Percentiles rank a stretch among this genome's conserved stretches.
These are phyloP conservation scores for Zeus faber DNA, from an alignment of 2,113 vertebrate genomes.

Conservation along the genomic window DNA sequence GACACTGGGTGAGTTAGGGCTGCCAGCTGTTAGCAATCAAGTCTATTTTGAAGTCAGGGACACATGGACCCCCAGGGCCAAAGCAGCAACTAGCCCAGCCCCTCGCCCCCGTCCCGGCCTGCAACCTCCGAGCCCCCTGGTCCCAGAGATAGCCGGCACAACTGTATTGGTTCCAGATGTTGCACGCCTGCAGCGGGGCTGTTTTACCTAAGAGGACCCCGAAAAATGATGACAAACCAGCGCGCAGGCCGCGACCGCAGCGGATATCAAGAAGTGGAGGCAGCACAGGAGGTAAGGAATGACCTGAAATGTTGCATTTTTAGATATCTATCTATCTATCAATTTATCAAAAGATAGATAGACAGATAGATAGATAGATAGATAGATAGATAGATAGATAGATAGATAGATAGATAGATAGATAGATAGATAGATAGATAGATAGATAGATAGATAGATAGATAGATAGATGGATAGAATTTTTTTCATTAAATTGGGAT, in stretches of 20 bases:
- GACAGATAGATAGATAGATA: too few species aligned
- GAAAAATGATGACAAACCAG: conserved; percentile 46
- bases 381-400: too few species aligned
- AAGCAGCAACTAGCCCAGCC: conserved; percentile 70
- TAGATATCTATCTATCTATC: background rate
- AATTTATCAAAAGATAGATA: too few species aligned
- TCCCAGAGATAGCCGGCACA: conserved; percentile 66
- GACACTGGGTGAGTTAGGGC: conserved; percentile 81
- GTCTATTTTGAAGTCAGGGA: conserved; percentile 83
- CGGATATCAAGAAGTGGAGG: conserved; percentile 9
- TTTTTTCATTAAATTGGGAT: background rate
- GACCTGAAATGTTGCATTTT: background rate
- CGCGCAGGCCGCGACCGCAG: conserved; percentile 15
- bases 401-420: too few species aligned
- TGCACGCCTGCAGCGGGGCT: conserved; percentile 37
- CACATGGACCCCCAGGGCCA: conserved; percentile 78
- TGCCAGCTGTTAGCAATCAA: conserved; percentile 83
- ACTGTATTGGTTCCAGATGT: conserved; percentile 80
- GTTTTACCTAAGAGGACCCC: conserved; percentile 68
- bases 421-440: too few species aligned
- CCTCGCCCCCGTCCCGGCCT: conserved; percentile 43
- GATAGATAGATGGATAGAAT: too few species aligned
- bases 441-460: too few species aligned
- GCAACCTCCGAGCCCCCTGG: conserved; percentile 61
- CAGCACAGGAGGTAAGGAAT: background rate